Evolutionary conservation across 2,113 vertebrate species (phyloP).

Genomic region (Manacus vitellinus): DNA sequence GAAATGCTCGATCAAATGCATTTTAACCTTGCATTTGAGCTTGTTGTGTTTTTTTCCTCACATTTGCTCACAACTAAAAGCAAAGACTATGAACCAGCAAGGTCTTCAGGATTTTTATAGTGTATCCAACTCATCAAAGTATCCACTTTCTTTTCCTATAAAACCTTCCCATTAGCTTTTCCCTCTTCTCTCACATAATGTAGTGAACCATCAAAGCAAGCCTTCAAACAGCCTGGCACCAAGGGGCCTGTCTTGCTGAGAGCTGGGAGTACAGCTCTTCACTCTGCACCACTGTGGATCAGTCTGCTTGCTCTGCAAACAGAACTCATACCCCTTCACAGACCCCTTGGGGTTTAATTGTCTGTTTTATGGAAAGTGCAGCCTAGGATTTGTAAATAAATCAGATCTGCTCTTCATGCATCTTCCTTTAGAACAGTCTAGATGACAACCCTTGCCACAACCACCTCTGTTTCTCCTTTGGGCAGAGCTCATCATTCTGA

Average conservation of each 20-base stretch:
- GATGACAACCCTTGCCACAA: neutral
- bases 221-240: neutral
- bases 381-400: neutral
- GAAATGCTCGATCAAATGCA: neutral
- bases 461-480: neutral
- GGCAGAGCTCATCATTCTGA: neutral
- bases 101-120: neutral
- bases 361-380: neutral
- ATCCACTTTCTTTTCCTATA: neutral
- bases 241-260: neutral
- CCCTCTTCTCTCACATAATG: neutral
- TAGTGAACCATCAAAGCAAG: neutral
- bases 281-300: neutral
- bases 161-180: neutral
- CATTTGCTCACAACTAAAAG: neutral
- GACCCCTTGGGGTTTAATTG: neutral
- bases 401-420: neutral
- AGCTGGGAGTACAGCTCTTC: neutral
- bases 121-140: neutral
- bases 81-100: neutral
- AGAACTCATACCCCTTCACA: neutral
- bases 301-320: neutral
- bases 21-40: neutral
- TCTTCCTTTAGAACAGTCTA: neutral
- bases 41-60: neutral